A percentile compares a stretch with the other conserved stretches of the same genome.
Conservation (phyloP, 2,797 vertebrate species). For the Muraenolepis orangiensis region DNA sequence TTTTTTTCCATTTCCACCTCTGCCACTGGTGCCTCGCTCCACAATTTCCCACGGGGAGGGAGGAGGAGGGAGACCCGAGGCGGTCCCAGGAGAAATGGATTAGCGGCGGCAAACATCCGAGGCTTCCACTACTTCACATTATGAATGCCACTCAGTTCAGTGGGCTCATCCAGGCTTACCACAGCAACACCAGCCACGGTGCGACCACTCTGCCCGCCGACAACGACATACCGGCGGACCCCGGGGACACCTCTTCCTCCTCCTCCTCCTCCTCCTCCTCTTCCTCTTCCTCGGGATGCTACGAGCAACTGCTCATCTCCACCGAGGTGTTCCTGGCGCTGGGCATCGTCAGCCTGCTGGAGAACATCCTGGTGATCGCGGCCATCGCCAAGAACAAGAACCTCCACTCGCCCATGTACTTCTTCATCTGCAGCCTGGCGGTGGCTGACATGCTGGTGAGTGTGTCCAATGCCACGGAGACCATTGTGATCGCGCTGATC, state of each 20-base stretch:
- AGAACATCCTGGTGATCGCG: slow-evolving; percentile 88
- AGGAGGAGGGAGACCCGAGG: neutral
- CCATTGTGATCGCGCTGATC: slow-evolving; percentile 87
- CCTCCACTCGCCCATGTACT: slow-evolving; percentile 95
- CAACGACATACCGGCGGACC: neutral
- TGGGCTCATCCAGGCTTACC: neutral
- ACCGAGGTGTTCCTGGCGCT: slow-evolving; percentile 90
- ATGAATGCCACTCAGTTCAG: neutral
- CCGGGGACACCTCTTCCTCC: neutral
- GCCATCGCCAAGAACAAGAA: slow-evolving; percentile 93
- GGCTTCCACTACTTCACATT: neutral
- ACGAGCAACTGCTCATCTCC: slow-evolving; percentile 88
- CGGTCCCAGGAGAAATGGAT: neutral
- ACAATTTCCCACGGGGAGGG: neutral
- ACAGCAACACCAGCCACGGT: neutral
- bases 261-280: too few relatives aligned
- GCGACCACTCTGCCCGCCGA: neutral
- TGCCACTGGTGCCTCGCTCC: neutral
- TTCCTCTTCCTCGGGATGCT: slow-evolving; percentile 64
- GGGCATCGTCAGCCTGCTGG: slow-evolving; percentile 88
- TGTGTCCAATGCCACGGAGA: slow-evolving; percentile 90
- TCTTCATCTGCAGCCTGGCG: slow-evolving; percentile 94
- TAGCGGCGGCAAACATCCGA: neutral
- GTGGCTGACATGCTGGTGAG: slow-evolving; percentile 95
- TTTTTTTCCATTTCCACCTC: neutral